Conservation (phyloP, 2,888 invertebrate genomes). For the Branchinecta sandiegonensis region DNA sequence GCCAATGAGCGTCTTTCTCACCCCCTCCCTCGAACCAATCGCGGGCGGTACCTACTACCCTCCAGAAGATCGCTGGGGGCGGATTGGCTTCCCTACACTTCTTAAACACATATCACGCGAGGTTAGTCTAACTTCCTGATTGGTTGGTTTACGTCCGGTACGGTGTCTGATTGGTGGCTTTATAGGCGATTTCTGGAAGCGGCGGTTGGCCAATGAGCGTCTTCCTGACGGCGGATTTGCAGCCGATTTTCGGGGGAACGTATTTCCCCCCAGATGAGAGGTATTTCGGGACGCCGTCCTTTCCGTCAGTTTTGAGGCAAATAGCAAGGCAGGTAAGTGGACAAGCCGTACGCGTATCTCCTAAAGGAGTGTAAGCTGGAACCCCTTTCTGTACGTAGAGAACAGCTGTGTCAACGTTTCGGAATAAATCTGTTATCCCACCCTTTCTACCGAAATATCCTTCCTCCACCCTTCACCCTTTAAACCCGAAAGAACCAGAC, state of each 20-base stretch:
- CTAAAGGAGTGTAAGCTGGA: too few relatives aligned
- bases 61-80: constrained; percentile 35
- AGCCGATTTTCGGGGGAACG: constrained; percentile 78
- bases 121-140: constrained; percentile 22
- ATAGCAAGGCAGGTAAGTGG: constrained; percentile 46
- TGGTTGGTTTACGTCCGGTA: neutral
- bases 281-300: constrained; percentile 61
- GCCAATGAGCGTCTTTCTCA: constrained; percentile 42
- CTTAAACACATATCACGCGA: constrained; percentile 32
- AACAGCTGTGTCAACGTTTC: too few relatives aligned
- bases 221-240: constrained; percentile 74
- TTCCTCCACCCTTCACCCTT: too few relatives aligned
- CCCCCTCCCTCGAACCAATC: constrained; percentile 38
- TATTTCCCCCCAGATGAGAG: constrained; percentile 79
- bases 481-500: too few relatives aligned
- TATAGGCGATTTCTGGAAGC: constrained; percentile 39
- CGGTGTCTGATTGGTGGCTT: too few relatives aligned
- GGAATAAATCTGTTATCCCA: too few relatives aligned
- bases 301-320: constrained; percentile 55
- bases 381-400: too few relatives aligned
- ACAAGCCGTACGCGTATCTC: neutral
- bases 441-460: too few relatives aligned
- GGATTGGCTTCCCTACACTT: constrained; percentile 36
- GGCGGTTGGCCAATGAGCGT: constrained; percentile 97
- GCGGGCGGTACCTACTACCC: constrained; percentile 41